phyloP scores from a whole-genome alignment of 1,140 invertebrate species.

The Heliothis virescens region DNA sequence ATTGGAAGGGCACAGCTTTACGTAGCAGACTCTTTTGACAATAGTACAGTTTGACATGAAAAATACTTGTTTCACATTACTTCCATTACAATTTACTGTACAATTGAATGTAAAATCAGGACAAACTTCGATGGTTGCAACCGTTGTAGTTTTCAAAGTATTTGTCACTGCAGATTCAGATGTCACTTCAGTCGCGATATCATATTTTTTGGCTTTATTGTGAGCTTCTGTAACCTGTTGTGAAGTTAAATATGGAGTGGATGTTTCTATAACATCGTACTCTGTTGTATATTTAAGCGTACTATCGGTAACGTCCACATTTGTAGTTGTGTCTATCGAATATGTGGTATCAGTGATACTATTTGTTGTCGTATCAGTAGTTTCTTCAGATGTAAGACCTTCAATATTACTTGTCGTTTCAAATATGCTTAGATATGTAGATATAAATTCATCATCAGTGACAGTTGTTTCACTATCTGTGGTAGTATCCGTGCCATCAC shows the following conservation, averaged over 20 bases:
- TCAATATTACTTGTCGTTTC: slow-evolving; percentile 10
- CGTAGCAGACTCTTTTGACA: slow-evolving; percentile 67
- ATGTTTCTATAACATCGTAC: background rate
- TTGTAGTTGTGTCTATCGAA: slow-evolving; percentile 27
- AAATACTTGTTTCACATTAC: slow-evolving; percentile 74
- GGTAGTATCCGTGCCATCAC: slow-evolving; percentile 14
- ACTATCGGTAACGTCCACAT: background rate
- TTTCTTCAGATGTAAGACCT: background rate
- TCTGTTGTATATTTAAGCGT: slow-evolving; percentile 12
- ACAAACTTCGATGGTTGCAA: slow-evolving; percentile 52
- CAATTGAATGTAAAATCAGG: slow-evolving; percentile 73
- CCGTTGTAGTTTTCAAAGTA: background rate
- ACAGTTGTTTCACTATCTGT: slow-evolving; percentile 32
- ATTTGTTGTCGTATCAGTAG: slow-evolving; percentile 13
- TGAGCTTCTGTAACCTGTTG: background rate
- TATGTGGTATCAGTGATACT: slow-evolving; percentile 8
- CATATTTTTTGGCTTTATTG: background rate
- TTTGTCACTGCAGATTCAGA: background rate
- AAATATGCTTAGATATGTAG: background rate
- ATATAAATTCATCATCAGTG: slow-evolving; percentile 6
- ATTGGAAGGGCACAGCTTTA: slow-evolving; percentile 60
- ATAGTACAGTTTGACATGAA: slow-evolving; percentile 70
- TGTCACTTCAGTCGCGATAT: background rate
- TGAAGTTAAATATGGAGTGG: background rate
- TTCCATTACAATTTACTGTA: slow-evolving; percentile 70